Conservation (phyloP, 2,888 invertebrate genomes). For the Linyphia triangularis region DNA sequence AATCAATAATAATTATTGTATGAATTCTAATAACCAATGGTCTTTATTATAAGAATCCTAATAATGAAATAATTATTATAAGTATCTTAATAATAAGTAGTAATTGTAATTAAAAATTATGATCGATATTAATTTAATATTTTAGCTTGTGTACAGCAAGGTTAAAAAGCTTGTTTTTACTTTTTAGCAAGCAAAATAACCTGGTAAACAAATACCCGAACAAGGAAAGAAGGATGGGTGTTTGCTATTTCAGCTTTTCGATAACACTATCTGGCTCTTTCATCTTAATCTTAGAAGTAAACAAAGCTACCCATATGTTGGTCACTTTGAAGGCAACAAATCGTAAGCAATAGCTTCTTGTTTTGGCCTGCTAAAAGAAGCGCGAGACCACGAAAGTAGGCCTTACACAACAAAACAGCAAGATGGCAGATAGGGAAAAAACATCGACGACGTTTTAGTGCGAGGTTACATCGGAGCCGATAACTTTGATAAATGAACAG, state of each 20-base stretch:
- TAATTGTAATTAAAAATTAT: too few species aligned
- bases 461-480: not conserved
- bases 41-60: too few species aligned
- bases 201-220: too few species aligned
- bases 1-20: too few species aligned
- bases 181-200: too few species aligned
- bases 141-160: too few species aligned
- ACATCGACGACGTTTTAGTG: conserved; percentile 18
- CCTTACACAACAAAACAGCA: conserved; percentile 12
- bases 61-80: too few species aligned
- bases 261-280: not conserved
- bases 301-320: conserved; percentile 13
- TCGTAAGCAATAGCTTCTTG: conserved; percentile 23
- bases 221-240: not conserved
- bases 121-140: too few species aligned
- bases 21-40: too few species aligned
- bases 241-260: not conserved
- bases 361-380: not conserved
- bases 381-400: conserved; percentile 34
- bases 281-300: conserved; percentile 27
- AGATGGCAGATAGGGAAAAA: not conserved
- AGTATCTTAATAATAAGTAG: too few species aligned
- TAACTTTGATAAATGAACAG: conserved; percentile 58
- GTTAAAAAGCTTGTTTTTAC: too few species aligned
- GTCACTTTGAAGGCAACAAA: not conserved